phyloP scores from a whole-genome alignment of 2,797 vertebrate species.

The Tragelaphus eurycerus region DNA sequence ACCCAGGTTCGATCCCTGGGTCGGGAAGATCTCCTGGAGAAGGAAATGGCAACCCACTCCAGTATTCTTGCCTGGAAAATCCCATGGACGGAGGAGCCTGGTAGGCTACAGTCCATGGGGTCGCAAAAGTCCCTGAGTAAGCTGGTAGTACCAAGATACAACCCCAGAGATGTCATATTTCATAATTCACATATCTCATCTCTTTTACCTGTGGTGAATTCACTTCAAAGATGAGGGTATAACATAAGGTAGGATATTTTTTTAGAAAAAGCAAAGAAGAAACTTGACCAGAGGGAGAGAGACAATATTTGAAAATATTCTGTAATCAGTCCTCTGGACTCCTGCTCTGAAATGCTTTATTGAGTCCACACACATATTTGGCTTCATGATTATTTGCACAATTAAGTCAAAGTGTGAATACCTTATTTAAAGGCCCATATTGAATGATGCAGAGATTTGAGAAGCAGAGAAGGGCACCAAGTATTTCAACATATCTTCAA shows the following conservation, averaged over 20 bases:
- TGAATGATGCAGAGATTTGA: neutral
- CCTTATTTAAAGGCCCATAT: fast-evolving
- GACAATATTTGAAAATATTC: neutral
- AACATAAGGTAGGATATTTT: neutral
- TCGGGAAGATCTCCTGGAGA: too few species aligned
- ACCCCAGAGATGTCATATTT: neutral
- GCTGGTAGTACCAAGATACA: neutral
- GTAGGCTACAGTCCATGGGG: too few species aligned
- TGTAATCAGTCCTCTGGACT: neutral
- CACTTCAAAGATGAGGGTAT: too few species aligned
- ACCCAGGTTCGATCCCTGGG: too few species aligned
- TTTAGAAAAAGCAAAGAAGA: neutral
- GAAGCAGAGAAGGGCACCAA: neutral
- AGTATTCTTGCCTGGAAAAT: too few species aligned
- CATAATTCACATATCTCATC: neutral
- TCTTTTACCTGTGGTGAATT: neutral
- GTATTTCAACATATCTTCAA: neutral
- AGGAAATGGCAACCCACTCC: too few species aligned
- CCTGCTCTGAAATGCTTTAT: neutral
- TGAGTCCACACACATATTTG: neutral
- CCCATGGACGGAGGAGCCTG: too few species aligned
- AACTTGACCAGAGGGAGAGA: neutral
- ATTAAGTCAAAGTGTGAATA: neutral
- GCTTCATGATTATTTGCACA: neutral
- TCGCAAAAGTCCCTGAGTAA: neutral